phyloP scores from a whole-genome alignment of 2,797 vertebrate species.

The Xerus rutilus region DNA sequence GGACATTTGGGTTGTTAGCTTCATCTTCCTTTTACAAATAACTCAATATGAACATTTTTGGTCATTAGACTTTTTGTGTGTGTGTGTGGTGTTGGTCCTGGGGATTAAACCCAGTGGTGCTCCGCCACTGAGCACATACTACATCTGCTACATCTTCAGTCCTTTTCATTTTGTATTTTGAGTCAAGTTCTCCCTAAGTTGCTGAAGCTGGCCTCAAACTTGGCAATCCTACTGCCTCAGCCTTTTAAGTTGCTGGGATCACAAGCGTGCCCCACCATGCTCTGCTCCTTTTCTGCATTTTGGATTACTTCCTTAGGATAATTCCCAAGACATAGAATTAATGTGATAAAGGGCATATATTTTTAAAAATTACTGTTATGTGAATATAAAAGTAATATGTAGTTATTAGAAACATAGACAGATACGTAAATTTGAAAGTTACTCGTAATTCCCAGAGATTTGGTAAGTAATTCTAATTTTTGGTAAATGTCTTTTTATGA shows the following conservation, averaged over 20 bases:
- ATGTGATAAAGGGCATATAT: background rate
- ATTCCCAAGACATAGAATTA: conserved; percentile 36
- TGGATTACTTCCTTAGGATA: conserved; percentile 22
- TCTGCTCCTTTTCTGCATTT: background rate
- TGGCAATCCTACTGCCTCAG: too few relatives aligned
- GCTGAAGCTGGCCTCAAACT: too few relatives aligned
- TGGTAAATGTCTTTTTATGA: background rate
- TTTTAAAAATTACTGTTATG: conserved; percentile 13
- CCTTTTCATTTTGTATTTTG: too few relatives aligned
- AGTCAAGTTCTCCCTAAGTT: too few relatives aligned
- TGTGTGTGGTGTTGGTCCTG: background rate
- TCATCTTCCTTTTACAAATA: conserved; percentile 59
- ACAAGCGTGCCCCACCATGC: too few relatives aligned
- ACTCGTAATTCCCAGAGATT: conserved; percentile 5
- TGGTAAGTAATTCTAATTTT: conserved; percentile 34
- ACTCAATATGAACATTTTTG: background rate
- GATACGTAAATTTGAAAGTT: background rate
- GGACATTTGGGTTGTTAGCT: background rate
- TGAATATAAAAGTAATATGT: conserved; percentile 32
- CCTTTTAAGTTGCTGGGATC: too few relatives aligned
- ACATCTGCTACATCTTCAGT: too few relatives aligned
- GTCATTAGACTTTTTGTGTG: background rate
- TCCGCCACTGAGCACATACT: too few relatives aligned
- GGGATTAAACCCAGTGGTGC: too few relatives aligned
- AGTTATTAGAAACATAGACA: conserved; percentile 26